Base-by-base conservation (phyloP, 2,113 vertebrate species). In the Tyto alba region DNA sequence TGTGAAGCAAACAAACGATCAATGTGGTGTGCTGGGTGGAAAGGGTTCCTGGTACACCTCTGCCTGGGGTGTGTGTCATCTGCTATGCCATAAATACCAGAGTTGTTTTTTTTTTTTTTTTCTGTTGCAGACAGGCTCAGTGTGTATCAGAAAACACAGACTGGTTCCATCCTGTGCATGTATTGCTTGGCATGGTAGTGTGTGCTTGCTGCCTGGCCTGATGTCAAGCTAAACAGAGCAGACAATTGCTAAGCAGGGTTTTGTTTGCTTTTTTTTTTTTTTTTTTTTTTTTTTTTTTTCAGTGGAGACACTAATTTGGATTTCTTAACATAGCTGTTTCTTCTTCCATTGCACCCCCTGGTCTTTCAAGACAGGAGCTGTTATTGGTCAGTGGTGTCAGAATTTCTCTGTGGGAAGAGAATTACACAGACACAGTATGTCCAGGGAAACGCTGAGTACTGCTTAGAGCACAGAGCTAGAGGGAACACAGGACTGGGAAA, bases 21-120 rank as follows among this genome's bases (percentile, higher is more conserved):
- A 40, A 41, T 55, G 34, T 80, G 53, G 10, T 1, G 0, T 17
- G 8, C 4, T 8, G 19, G 43, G 13, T 43, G 67, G 71, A 36
- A 83, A 48, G 50, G 20, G 23, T 13, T 92, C 10, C 60, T 43
- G 41, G 20, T 63, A 34, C 19, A 4, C 21, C 53, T 79, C 30
- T 84, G 84, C 50, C 63, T 50, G 36, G 60, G 17, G 22, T 4
- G 1, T 47, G 25, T 76, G 38, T n/a, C n/a, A 41, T 23, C 53
- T 83, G 48, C 57, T 72, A 3, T 34, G 34, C 52, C 27, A 23
- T 38, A 83, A 71, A 68, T 53, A 45, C 11, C 41, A 57, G 21
- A 27, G 80, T 38, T 77, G 0, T 0, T 20, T 63, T 64, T 16
- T 38, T 59, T 20, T 63, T 64, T 16, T 38, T 59, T 27, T 23